Evolutionary conservation across 30 jellyfish, hydroid and myxozoan species (phyloP).

Genomic region (Sanderia malayensis): DNA sequence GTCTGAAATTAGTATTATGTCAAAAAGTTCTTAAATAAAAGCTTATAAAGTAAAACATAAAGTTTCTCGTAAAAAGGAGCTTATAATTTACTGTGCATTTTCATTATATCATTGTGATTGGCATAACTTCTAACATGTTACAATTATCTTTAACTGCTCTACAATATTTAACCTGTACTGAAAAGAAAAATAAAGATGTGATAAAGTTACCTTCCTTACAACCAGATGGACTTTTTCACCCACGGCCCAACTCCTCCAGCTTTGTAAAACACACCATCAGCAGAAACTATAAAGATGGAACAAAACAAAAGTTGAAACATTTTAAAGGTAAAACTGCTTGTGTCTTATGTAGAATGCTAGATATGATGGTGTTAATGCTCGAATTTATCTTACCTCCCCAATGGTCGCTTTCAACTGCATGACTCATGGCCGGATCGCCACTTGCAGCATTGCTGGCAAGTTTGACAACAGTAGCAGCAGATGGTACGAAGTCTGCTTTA

Average conservation of each 20-base stretch:
- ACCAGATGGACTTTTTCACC: conserved; percentile 50
- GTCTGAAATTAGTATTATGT: too few species aligned
- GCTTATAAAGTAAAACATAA: too few species aligned
- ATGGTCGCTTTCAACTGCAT: conserved; percentile 26
- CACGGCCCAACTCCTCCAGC: conserved; percentile 36
- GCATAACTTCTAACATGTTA: too few species aligned
- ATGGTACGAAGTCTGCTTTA: conserved; percentile 4
- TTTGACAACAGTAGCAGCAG: not conserved
- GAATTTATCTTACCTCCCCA: conserved; percentile 66
- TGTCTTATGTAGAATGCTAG: not conserved
- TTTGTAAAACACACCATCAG: conserved; percentile 45
- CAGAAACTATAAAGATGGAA: conserved; percentile 16
- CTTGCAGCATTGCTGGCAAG: conserved; percentile 5
- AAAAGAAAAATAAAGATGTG: not conserved
- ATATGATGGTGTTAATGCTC: not conserved
- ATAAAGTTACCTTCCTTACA: not conserved
- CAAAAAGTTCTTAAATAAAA: too few species aligned
- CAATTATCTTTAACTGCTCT: too few species aligned
- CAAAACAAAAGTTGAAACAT: not conserved
- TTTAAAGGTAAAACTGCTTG: not conserved
- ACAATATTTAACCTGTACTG: not conserved
- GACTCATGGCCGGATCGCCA: conserved; percentile 29
- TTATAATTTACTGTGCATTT: too few species aligned
- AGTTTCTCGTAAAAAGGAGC: too few species aligned
- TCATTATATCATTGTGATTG: too few species aligned